Conservation (phyloP, 1,140 invertebrate genomes). For the Cydia amplana region DNA sequence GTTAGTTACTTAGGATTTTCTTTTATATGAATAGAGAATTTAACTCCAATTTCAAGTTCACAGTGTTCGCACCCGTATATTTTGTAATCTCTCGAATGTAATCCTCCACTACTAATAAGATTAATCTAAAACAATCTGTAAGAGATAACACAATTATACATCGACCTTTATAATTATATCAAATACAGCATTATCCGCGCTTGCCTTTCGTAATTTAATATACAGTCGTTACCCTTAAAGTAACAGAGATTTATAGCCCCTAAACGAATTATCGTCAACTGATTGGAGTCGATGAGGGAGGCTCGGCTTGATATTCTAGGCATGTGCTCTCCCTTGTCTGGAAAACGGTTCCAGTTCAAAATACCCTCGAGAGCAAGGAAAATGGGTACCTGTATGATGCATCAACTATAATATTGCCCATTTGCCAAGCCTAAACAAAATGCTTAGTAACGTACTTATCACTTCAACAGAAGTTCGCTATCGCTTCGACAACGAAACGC, state of each 20-base stretch:
- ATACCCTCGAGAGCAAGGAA: neutral
- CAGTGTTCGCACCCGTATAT: neutral
- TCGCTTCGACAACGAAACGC: too few species aligned
- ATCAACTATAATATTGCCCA: neutral
- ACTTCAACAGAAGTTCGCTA: too few species aligned
- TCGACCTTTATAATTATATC: conserved; percentile 67
- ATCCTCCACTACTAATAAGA: neutral
- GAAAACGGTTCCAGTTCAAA: conserved; percentile 15
- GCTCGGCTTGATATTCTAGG: conserved; percentile 57
- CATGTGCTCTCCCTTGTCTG: conserved; percentile 42
- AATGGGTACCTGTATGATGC: neutral
- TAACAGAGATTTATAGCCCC: conserved; percentile 74
- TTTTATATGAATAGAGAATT: too few species aligned
- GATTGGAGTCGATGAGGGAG: conserved; percentile 60
- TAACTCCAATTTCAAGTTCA: neutral
- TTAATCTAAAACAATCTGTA: neutral
- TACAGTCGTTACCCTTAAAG: conserved; percentile 58
- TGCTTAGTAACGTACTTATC: too few species aligned
- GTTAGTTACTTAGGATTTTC: too few species aligned
- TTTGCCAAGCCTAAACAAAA: neutral
- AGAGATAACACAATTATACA: conserved; percentile 29
- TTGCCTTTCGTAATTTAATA: conserved; percentile 58
- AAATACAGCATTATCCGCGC: conserved; percentile 53
- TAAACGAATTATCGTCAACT: conserved; percentile 72
- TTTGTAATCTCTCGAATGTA: neutral